Evolutionary conservation across 92 coral and sea anemone species (phyloP).

Genomic region (Paramuricea clavata): DNA sequence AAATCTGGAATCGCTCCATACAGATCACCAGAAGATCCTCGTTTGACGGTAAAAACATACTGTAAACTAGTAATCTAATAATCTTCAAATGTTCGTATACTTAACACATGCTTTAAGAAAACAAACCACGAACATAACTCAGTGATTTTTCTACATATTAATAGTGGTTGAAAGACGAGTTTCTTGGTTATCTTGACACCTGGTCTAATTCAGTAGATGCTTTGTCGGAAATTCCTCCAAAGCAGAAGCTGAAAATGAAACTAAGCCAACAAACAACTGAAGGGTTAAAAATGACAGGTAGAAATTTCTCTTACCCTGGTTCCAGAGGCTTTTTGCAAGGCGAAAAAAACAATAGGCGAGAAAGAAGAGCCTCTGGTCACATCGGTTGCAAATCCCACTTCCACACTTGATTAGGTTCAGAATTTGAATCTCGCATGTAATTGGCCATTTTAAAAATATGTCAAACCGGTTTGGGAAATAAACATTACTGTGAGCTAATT

Average conservation of each 20-base stretch:
- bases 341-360: too few relatives aligned
- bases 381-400: too few relatives aligned
- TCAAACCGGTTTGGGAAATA: too few relatives aligned
- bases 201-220: slow-evolving; percentile 29
- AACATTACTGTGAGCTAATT: too few relatives aligned
- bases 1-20: slow-evolving; percentile 21
- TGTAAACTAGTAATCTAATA: neutral
- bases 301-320: too few relatives aligned
- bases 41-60: neutral
- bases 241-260: slow-evolving; percentile 12
- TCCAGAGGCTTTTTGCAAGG: too few relatives aligned
- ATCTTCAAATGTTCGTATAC: neutral
- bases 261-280: slow-evolving; percentile 15
- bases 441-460: too few relatives aligned
- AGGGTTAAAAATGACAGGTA: slow-evolving; percentile 34
- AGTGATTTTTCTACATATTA: neutral
- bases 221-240: neutral
- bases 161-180: slow-evolving; percentile 33
- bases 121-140: neutral
- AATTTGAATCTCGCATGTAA: too few relatives aligned
- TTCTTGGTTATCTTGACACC: neutral
- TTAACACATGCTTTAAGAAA: neutral
- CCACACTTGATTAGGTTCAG: too few relatives aligned
- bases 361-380: too few relatives aligned
- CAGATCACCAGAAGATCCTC: slow-evolving; percentile 15